Conservation (phyloP, 2,797 vertebrate species). For the Smutsia gigantea region DNA sequence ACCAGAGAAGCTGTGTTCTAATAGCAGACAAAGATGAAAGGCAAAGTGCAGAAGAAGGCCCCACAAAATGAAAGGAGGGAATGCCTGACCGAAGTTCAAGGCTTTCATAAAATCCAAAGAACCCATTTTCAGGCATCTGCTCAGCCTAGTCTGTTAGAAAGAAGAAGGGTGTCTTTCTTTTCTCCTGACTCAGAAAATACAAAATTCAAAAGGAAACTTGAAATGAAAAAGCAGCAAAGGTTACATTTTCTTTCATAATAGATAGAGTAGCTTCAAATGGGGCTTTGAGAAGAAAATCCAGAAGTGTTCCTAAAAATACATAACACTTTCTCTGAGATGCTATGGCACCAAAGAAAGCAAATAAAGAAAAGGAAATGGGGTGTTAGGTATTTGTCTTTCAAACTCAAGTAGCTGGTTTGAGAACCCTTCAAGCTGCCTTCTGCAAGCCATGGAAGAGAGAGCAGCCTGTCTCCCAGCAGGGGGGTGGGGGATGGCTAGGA, state of each 20-base stretch:
- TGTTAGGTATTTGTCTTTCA: not conserved
- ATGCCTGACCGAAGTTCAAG: not conserved
- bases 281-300: not conserved
- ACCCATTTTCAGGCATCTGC: not conserved
- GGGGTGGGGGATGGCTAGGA: fast-evolving
- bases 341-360: not conserved
- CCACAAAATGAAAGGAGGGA: not conserved
- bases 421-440: not conserved
- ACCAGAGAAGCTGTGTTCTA: not conserved
- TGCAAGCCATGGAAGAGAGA: not conserved
- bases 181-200: conserved; percentile 10
- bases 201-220: conserved; percentile 32
- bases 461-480: no score
- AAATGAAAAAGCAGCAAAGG: not conserved
- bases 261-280: not conserved
- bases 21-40: not conserved
- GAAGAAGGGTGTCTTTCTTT: not conserved
- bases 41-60: not conserved
- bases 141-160: not conserved
- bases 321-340: not conserved
- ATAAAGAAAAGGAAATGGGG: not conserved
- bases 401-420: not conserved
- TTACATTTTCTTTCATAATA: conserved; percentile 3
- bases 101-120: conserved; percentile 22
- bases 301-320: conserved; percentile 14